Evolutionary conservation across 1,140 invertebrate genomes (phyloP).

Genomic region (Phymorhynchus buccinoides): DNA sequence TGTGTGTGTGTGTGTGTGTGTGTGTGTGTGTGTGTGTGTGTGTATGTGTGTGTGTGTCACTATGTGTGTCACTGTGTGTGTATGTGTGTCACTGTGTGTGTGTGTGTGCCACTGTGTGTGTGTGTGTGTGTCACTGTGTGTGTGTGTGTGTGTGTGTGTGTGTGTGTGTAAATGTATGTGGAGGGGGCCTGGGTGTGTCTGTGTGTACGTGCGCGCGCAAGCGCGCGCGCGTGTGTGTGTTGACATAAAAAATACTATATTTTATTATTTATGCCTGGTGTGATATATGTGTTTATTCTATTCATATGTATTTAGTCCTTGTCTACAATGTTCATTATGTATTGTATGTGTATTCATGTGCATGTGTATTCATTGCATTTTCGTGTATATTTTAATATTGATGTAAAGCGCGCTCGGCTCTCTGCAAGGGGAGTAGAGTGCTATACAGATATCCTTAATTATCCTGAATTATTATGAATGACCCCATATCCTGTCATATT

Average conservation of each 20-base stretch:
- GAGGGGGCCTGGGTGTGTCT: background rate
- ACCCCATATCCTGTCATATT: too few relatives aligned
- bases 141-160: background rate
- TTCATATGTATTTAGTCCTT: background rate
- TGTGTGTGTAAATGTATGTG: background rate
- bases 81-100: background rate
- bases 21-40: background rate
- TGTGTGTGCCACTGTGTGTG: background rate
- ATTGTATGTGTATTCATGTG: background rate
- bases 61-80: too few relatives aligned
- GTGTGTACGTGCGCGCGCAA: background rate
- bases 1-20: background rate
- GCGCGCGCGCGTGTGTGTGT: slow-evolving; percentile 4
- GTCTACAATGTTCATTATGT: too few relatives aligned
- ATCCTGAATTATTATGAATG: too few relatives aligned
- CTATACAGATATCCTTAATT: too few relatives aligned
- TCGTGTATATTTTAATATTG: background rate
- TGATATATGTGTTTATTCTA: background rate
- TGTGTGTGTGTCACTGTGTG: background rate
- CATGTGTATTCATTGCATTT: background rate
- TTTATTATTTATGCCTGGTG: background rate
- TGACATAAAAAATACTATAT: background rate
- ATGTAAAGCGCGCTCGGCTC: too few relatives aligned
- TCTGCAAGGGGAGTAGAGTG: too few relatives aligned
- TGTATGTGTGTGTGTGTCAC: background rate